Evolutionary conservation across 2,113 vertebrate species (phyloP).

Genomic region (Salvelinus alpinus): DNA sequence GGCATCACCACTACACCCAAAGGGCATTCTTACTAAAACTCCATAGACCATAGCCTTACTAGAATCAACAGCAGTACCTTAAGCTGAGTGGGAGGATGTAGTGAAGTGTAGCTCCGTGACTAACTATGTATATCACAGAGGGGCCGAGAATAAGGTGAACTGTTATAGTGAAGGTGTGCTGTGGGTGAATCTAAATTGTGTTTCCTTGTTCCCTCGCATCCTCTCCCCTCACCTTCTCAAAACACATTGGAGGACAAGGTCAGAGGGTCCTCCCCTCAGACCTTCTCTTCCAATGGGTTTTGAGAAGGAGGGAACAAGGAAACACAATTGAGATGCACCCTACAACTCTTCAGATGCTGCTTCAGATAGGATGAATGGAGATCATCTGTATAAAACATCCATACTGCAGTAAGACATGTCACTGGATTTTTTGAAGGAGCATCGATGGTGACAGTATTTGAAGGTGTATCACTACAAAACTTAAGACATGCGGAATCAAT

Average conservation of each 20-base stretch:
- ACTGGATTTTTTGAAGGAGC: constrained; percentile 31
- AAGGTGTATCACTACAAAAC: neutral
- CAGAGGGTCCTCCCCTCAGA: too few species aligned
- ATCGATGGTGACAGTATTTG: constrained; percentile 30
- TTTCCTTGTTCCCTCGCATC: neutral
- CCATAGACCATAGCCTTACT: constrained; percentile 66
- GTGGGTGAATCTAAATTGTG: neutral
- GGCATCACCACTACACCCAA: constrained; percentile 32
- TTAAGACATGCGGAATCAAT: neutral
- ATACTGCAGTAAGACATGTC: constrained; percentile 12
- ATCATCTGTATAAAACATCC: constrained; percentile 25
- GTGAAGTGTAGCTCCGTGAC: constrained; percentile 29
- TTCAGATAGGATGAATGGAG: constrained; percentile 11
- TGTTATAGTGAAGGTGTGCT: neutral
- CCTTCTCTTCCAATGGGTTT: too few species aligned
- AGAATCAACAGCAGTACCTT: constrained; percentile 50
- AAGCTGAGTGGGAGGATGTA: constrained; percentile 52
- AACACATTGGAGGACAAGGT: too few species aligned
- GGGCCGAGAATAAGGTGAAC: constrained; percentile 12
- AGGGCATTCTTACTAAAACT: constrained; percentile 34
- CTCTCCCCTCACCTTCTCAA: too few species aligned
- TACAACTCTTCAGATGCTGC: neutral
- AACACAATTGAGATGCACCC: neutral
- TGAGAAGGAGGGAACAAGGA: too few species aligned
- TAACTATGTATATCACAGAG: constrained; percentile 23